Base-by-base conservation (phyloP, 2,888 invertebrate species). In the Lutraria lutraria region DNA sequence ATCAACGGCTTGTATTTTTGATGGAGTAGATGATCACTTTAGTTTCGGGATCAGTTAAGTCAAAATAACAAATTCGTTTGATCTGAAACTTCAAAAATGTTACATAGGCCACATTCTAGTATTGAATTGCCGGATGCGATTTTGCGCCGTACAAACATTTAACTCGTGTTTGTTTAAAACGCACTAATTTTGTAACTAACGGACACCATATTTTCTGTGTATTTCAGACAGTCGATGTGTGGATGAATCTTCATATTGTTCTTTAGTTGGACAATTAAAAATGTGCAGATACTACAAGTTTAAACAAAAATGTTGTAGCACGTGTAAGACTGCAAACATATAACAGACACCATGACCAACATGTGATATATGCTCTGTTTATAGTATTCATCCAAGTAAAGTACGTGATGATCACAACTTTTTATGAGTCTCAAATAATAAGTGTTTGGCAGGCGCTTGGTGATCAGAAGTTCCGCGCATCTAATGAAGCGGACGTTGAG, bases 231-330 rank as follows among this genome's bases (percentile, higher is more conserved):
- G 76, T 31, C 16, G 31, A 19, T 95, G 95, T 83, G 79, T 25
- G n/a, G 95, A 95, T 91, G 83, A 85, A 12, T 95, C 95, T 3
- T 87, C 93, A 34, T 94, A 94, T 89, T 95, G 95, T 85, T 93
- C 93, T 83, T 76, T 95, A 72, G 92, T 93, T 8, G 92, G 92
- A 25, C 89, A 93, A 87, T 88, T 95, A 80, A 92, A 91, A 82
- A 93, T 95, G 94, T 95, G 95, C 81, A 89, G 94, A 54, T 94
- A 93, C 76, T 85, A 90, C 31, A 92, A 93, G 63, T 95, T 95
- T 87, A 89, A 91, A 21, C 86, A 84, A 25, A 90, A 90, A 31
- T 95, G 95, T 81, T 95, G 95, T 85, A 83, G 83, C 25, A 93
- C 95, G 6, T 95, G 95, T 85, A 86, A 34, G 56, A 83, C 43